phyloP scores from a whole-genome alignment of 2,888 invertebrate genomes.

The Cyrtodaria siliqua region DNA sequence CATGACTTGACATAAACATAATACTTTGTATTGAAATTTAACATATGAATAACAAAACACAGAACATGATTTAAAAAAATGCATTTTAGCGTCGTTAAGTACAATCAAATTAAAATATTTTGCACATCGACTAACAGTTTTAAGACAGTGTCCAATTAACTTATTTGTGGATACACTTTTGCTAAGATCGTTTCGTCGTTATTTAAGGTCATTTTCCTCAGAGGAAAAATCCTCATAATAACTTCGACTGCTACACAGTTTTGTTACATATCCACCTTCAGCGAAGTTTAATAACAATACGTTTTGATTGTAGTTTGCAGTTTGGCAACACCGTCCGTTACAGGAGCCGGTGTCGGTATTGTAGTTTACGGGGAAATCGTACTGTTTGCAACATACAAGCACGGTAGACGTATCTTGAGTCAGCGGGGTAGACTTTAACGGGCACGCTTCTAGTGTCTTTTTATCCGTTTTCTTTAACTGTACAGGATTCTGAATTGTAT shows the following conservation, averaged over 20 bases:
- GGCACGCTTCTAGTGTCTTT: slow-evolving; percentile 26
- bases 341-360: not conserved
- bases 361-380: not conserved
- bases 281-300: slow-evolving; percentile 17
- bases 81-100: no score
- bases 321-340: slow-evolving; percentile 25
- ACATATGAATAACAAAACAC: no score
- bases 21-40: no score
- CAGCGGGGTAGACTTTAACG: slow-evolving; percentile 21
- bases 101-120: no score
- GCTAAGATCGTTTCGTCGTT: no score
- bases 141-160: no score
- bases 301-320: slow-evolving; percentile 18
- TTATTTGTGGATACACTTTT: no score
- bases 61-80: no score
- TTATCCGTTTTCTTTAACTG: slow-evolving; percentile 18
- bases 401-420: slow-evolving; percentile 45
- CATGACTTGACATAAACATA: no score
- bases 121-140: no score
- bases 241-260: slow-evolving; percentile 9
- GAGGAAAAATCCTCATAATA: not conserved
- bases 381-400: slow-evolving; percentile 13
- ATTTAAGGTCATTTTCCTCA: no score
- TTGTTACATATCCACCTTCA: slow-evolving; percentile 13
- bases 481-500: slow-evolving; percentile 6